Evolutionary conservation across 1,140 invertebrate genomes (phyloP).

Genomic region (Cotesia glomerata): DNA sequence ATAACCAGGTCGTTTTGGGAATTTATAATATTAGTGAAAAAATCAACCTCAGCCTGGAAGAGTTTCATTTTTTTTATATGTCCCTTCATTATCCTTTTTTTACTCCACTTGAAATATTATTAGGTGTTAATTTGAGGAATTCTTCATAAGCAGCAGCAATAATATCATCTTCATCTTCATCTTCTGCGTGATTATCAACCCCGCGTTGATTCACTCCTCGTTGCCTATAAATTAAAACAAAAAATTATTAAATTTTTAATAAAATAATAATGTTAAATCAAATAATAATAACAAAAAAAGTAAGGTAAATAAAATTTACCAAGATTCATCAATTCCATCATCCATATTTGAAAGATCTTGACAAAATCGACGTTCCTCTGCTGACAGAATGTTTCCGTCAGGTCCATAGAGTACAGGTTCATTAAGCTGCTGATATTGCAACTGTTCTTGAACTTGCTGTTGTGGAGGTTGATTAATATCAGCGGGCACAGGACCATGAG

Average conservation of each 20-base stretch:
- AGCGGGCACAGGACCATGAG: conserved; percentile 33
- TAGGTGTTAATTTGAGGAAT: conserved; percentile 48
- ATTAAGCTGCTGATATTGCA: conserved; percentile 26
- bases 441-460: conserved; percentile 14
- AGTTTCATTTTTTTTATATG: no score
- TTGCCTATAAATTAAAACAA: conserved; percentile 4
- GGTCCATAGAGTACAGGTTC: conserved; percentile 59
- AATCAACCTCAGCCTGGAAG: no score
- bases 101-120: conserved; percentile 31
- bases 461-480: conserved; percentile 33
- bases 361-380: conserved; percentile 58
- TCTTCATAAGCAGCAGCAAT: conserved; percentile 56
- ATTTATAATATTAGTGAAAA: no score
- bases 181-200: not conserved
- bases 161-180: conserved; percentile 52
- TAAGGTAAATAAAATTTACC: conserved; percentile 35
- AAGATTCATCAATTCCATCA: conserved; percentile 36
- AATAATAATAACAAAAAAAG: conserved; percentile 16
- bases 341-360: conserved; percentile 41
- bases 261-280: not conserved
- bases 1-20: not conserved
- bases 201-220: conserved; percentile 15
- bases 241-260: not conserved
- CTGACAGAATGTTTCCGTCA: conserved; percentile 55
- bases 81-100: conserved; percentile 24